These are phyloP conservation scores for Pedicia rivosa DNA, from an alignment of 2,888 invertebrate genomes.

Conservation along the genomic window DNA sequence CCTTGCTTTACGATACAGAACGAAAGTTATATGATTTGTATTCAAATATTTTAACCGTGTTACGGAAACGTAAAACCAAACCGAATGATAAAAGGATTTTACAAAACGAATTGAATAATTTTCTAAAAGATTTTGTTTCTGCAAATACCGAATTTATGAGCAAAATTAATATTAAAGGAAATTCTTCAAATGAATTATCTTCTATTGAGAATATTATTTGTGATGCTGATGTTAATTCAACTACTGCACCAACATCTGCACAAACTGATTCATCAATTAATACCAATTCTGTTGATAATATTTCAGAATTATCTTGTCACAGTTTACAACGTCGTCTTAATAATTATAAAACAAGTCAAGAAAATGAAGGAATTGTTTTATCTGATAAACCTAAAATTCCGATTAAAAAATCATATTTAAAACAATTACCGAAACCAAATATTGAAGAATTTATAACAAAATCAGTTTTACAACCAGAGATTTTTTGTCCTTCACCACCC, in stretches of 20 bases:
- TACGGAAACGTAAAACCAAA: background rate
- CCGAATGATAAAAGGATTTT: background rate
- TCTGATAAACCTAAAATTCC: no score
- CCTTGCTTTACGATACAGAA: slow-evolving; percentile 2
- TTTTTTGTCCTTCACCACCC: no score
- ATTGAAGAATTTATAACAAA: no score
- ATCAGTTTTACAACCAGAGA: no score
- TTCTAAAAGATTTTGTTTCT: no score
- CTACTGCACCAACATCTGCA: background rate
- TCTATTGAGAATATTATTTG: background rate
- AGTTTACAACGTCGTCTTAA: background rate
- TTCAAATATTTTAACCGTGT: slow-evolving; percentile 6
- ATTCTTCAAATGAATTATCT: no score
- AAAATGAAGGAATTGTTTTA: no score
- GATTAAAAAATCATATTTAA: no score
- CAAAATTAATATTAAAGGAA: no score
- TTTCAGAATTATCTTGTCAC: slow-evolving; percentile 3
- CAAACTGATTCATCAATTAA: background rate
- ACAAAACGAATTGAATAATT: background rate
- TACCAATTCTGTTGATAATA: background rate
- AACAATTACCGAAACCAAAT: no score
- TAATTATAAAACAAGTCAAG: no score
- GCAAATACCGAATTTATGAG: no score
- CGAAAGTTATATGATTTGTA: slow-evolving; percentile 8
- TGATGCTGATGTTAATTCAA: background rate